A percentile compares a stretch with the other conserved stretches of the same genome.
phyloP scores from a whole-genome alignment of 2,797 vertebrate genomes.

The Girardinus metallicus region DNA sequence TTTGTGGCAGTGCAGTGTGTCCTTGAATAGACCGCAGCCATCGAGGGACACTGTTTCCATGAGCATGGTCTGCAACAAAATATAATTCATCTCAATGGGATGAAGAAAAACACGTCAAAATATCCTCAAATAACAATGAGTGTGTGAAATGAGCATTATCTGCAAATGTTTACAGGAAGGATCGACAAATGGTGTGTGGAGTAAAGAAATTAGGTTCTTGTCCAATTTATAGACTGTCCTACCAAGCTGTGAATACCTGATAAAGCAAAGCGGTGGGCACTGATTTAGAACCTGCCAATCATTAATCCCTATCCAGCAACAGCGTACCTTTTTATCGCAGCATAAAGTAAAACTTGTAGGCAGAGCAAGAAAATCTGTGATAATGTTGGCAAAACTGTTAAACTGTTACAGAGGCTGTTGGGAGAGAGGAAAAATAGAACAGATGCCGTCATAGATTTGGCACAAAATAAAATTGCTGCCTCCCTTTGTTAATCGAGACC shows the following conservation, averaged over 20 bases:
- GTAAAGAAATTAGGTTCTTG: constrained; percentile 44
- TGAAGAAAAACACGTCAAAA: constrained; percentile 4
- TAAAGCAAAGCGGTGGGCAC: constrained; percentile 61
- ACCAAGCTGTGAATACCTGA: constrained; percentile 75
- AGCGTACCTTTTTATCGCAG: constrained; percentile 50
- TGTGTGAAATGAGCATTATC: constrained; percentile 33
- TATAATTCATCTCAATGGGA: neutral
- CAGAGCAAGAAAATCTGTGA: constrained; percentile 45
- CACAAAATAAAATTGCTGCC: constrained; percentile 62
- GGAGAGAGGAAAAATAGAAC: constrained; percentile 50
- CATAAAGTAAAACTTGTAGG: constrained; percentile 50
- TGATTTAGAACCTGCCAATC: constrained; percentile 64
- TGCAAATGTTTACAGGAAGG: constrained; percentile 36
- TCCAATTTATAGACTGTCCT: constrained; percentile 73
- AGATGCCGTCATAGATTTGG: constrained; percentile 72
- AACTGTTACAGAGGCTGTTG: constrained; percentile 25
- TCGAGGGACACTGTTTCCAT: neutral
- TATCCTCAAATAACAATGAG: constrained; percentile 3
- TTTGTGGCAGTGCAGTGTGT: neutral
- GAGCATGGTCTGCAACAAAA: neutral
- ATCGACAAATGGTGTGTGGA: constrained; percentile 63
- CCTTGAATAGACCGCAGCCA: neutral
- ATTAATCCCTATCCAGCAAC: constrained; percentile 54
- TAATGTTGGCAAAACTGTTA: constrained; percentile 47
- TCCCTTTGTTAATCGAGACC: constrained; percentile 72